phyloP scores from a whole-genome alignment of 2,888 invertebrate genomes.

The Sarcophaga subvicina region DNA sequence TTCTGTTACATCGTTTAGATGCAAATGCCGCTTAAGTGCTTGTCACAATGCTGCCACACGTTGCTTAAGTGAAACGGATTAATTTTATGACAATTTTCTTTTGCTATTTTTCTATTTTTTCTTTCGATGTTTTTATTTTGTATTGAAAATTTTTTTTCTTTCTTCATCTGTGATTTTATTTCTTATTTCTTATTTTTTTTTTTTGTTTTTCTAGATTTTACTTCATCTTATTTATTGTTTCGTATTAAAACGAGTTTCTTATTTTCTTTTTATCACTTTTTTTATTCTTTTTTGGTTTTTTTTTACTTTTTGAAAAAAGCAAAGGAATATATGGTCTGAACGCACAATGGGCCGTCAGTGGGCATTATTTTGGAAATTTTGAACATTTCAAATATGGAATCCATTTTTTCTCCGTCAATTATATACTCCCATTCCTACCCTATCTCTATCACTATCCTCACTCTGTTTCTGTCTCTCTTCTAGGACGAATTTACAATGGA shows the following conservation, averaged over 20 bases:
- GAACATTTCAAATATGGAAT: no score
- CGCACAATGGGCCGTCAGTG: no score
- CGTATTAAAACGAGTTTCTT: conserved; percentile 48
- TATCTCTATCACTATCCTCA: no score
- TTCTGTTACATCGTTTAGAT: conserved; percentile 61
- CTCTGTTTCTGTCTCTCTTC: no score
- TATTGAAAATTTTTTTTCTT: conserved; percentile 16
- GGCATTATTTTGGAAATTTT: no score
- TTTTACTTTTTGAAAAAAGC: no score
- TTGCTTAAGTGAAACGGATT: conserved; percentile 75
- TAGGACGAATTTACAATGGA: no score
- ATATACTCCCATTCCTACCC: no score
- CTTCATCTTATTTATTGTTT: conserved; percentile 61
- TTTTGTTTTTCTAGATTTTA: conserved; percentile 24
- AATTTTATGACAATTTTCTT: conserved; percentile 73
- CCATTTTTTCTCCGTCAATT: no score
- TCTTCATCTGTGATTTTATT: conserved; percentile 51
- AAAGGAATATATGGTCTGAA: no score
- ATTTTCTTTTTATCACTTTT: conserved; percentile 21
- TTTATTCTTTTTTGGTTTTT: not conserved
- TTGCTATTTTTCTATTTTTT: conserved; percentile 10
- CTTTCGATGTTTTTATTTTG: not conserved
- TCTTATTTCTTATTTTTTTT: conserved; percentile 20
- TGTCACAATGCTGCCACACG: conserved; percentile 75
- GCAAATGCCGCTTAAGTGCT: conserved; percentile 62